Evolutionary conservation across 2,888 invertebrate genomes (phyloP), one percentile per base, ranked within the genome.

Genomic region (Altica lythri): DNA sequence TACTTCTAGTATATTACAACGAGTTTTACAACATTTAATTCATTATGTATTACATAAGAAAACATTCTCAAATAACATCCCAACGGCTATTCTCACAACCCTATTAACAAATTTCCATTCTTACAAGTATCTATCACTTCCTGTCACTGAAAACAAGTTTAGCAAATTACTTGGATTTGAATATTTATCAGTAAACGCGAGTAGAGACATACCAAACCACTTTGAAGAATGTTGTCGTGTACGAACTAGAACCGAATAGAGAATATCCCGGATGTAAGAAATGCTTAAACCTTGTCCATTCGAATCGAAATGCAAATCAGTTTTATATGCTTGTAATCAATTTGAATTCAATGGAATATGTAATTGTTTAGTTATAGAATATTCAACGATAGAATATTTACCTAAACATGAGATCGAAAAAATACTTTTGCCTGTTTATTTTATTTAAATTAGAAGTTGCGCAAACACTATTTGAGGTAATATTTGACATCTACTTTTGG

Each of bases 181-280:
- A 60, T 57, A 55, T 60, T 54, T 50, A 57, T 55, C 51, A 50
- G 46, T 14, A 22, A 42, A 52, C 9, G 17, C 13, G 8, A 45
- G 30, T 37, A 42, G 38, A 25, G 50, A 60, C 57, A 60, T 16
- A 53, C 44, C 34, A 55, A 60, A 57, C 57, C 57, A 60, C 60
- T 57, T 60, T 53, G 32, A 44, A 51, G 53, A 55, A 60, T 54
- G 57, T 52, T 51, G 53, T 43, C 47, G 45, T 42, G 43, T 8
- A 14, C 4, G 43, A 16, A 14, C 4, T 2, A 16, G 30, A 16
- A 10, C 12, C 13, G 13, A 13, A 30, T 4, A 30, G 13, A 10
- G 10, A 5, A 16, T 34, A 34, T 16, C n/a, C 34, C 34, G 34
- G 34, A 34, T 34, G 34, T 34, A 16, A 34, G 34, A 34, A 34